Evolutionary conservation across 2,797 vertebrate species (phyloP), one percentile per base, ranked within the genome.

Genomic region (Argentina silus): DNA sequence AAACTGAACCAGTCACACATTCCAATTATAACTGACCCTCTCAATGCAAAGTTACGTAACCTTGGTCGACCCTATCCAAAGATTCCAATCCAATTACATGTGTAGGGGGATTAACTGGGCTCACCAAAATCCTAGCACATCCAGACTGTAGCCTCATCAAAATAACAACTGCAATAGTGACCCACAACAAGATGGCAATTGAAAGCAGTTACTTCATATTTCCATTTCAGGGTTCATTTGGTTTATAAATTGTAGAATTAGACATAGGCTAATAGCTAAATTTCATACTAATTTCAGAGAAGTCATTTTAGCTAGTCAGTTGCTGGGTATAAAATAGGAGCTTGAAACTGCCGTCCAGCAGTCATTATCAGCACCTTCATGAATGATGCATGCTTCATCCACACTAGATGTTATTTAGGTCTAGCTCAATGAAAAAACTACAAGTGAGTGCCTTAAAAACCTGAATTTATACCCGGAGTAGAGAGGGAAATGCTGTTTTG

Each of bases 31-130:
- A 12, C 50, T 51, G 50, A 12, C 50, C 15, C 6, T 12, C 50
- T 8, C 56, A 21, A 3, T 19, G 23, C 9, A 2, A 15, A 62
- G 60, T 62, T 23, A 62, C 11, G 2, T 68, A 66, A 80, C 75
- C 75, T 77, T 77, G 72, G 55, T 17, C 69, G 57, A 64, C 44
- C 59, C 53, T 12, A 51, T 69, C 68, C 72, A 7, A 36, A 72
- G 21, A 69, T 69, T 65, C 65, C 48, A 77, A 78, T 75, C 79
- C 76, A 72, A 77, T 75, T 67, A 77, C 47, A 65, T 66, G 61
- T 66, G 21, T 48, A 43, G 48, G 72, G 55, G 62, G 55, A 72
- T 72, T 72, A 72, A 19, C 23, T 17, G 23, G 14, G 45, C 60
- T 60, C 59, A 42, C 50, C 21, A 14, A 17, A 55, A 64, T 63